These are phyloP conservation scores for Melanotaenia parkinsoni DNA, from an alignment of 2,797 vertebrate genomes.

Conservation along the genomic window DNA sequence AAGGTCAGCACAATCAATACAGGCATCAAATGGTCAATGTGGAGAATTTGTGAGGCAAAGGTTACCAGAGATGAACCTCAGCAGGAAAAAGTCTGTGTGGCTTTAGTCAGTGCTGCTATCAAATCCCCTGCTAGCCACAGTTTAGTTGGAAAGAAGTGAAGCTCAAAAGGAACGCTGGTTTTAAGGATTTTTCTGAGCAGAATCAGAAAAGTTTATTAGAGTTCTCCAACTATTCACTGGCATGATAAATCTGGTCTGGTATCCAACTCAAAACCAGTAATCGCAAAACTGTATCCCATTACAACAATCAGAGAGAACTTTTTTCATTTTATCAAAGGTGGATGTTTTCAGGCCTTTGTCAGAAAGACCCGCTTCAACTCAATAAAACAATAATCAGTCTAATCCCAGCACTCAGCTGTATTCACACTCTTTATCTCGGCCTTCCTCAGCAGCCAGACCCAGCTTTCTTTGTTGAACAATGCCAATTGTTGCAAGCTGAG, in stretches of 20 bases:
- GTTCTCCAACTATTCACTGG: slow-evolving; percentile 7
- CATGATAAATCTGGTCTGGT: slow-evolving; percentile 24
- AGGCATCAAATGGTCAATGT: neutral
- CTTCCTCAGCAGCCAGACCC: slow-evolving; percentile 55
- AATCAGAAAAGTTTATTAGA: slow-evolving; percentile 11
- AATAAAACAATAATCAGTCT: slow-evolving; percentile 60
- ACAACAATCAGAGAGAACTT: slow-evolving; percentile 35
- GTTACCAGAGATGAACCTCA: slow-evolving; percentile 14
- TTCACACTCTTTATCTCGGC: slow-evolving; percentile 67
- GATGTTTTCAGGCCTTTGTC: slow-evolving; percentile 38
- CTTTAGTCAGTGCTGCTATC: neutral
- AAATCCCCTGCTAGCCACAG: neutral
- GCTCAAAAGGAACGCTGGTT: neutral
- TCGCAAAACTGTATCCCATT: slow-evolving; percentile 25
- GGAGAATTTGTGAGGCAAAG: slow-evolving; percentile 2
- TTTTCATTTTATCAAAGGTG: slow-evolving; percentile 31
- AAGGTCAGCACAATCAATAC: slow-evolving; percentile 1
- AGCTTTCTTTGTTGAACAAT: slow-evolving; percentile 66
- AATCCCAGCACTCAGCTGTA: slow-evolving; percentile 62
- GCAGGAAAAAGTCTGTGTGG: neutral
- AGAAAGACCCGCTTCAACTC: slow-evolving; percentile 32
- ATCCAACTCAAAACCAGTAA: slow-evolving; percentile 35
- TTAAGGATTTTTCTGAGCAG: neutral
- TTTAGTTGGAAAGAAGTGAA: neutral
- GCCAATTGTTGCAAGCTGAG: slow-evolving; percentile 64